These are phyloP conservation scores for Arrhamphus sclerolepis DNA, from an alignment of 2,797 vertebrate genomes.

Conservation along the genomic window DNA sequence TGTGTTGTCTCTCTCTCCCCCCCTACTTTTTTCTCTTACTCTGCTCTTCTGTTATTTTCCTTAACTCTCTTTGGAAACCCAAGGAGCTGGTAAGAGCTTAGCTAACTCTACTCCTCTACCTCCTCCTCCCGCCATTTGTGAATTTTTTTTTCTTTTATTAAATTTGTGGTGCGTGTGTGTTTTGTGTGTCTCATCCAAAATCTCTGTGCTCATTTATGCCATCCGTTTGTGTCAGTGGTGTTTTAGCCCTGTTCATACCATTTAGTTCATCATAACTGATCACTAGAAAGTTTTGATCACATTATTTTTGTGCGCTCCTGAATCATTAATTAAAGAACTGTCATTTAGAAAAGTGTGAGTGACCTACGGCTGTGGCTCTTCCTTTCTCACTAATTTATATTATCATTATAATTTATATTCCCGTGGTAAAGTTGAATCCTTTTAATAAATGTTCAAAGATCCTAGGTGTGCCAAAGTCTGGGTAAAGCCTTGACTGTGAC, in stretches of 20 bases:
- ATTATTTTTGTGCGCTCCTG: slow-evolving; percentile 31
- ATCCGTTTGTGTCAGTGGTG: slow-evolving; percentile 47
- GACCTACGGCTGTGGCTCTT: slow-evolving; percentile 32
- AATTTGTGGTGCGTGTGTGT: slow-evolving; percentile 27
- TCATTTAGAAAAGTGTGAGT: slow-evolving; percentile 53
- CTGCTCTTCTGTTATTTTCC: slow-evolving; percentile 75
- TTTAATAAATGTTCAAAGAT: neutral
- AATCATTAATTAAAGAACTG: slow-evolving; percentile 57
- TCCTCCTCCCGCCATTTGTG: slow-evolving; percentile 35
- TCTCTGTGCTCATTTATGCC: slow-evolving; percentile 36
- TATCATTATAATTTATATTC: too few species aligned
- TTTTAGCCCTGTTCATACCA: slow-evolving; percentile 44
- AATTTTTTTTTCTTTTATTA: slow-evolving; percentile 39
- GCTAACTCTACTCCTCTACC: slow-evolving; percentile 66
- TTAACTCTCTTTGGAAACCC: slow-evolving; percentile 92
- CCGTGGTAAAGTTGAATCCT: neutral
- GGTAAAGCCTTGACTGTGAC: slow-evolving; percentile 5
- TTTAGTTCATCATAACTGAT: slow-evolving; percentile 46
- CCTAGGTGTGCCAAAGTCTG: neutral
- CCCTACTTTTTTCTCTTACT: slow-evolving; percentile 74
- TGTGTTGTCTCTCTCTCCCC: slow-evolving; percentile 75
- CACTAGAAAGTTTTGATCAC: slow-evolving; percentile 43
- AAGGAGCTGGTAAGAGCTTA: slow-evolving; percentile 98
- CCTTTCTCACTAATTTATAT: slow-evolving; percentile 23
- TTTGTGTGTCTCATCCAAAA: slow-evolving; percentile 22